Evolutionary conservation across 2,797 vertebrate genomes (phyloP).

Genomic region (Acrossocheilus wenchowensis): DNA sequence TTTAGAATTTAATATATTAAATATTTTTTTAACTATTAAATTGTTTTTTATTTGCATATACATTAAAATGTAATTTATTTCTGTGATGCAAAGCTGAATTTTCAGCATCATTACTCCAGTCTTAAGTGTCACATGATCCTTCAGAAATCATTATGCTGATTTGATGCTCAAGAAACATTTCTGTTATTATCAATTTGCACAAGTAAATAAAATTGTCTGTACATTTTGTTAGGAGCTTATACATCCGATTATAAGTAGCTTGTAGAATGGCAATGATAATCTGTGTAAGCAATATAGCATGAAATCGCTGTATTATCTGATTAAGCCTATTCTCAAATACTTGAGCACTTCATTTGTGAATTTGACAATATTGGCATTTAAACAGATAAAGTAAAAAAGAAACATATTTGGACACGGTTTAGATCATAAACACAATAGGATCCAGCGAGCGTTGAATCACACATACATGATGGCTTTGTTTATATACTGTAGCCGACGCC

Average conservation of each 20-base stretch:
- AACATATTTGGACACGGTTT: background rate
- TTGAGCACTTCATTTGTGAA: background rate
- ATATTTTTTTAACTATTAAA: too few species aligned
- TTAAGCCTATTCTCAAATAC: background rate
- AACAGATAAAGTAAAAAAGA: background rate
- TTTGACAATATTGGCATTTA: background rate
- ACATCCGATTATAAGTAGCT: background rate
- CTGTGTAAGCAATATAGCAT: background rate
- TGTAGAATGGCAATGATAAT: background rate
- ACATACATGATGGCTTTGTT: conserved; percentile 24
- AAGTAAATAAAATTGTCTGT: background rate
- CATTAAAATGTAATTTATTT: background rate
- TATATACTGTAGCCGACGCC: conserved; percentile 57
- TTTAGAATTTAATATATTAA: background rate
- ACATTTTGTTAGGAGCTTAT: background rate
- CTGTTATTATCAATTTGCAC: background rate
- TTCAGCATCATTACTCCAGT: background rate
- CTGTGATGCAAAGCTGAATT: background rate
- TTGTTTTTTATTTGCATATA: too few species aligned
- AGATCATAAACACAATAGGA: background rate
- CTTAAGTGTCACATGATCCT: background rate
- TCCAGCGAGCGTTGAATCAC: background rate
- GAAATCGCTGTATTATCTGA: background rate
- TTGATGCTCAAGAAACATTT: background rate
- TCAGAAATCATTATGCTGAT: background rate